A percentile compares a stretch with the other conserved stretches of the same genome.
phyloP scores from a whole-genome alignment of 2,888 invertebrate genomes.

The Anorthoa munda region DNA sequence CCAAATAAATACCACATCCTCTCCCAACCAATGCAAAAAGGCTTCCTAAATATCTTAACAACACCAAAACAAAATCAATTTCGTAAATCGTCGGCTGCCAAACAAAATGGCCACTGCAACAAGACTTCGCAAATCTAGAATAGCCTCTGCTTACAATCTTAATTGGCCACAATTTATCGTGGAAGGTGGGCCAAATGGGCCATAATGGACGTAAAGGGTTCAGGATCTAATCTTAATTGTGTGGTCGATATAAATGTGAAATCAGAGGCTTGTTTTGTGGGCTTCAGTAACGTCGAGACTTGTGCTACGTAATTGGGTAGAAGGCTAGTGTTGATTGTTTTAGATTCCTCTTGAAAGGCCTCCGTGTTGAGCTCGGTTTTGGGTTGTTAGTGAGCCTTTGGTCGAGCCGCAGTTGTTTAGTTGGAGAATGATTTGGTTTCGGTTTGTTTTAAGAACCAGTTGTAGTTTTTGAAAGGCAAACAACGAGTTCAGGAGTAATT shows the following conservation, averaged over 20 bases:
- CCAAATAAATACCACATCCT: neutral
- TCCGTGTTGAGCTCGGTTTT: neutral
- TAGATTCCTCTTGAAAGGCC: constrained; percentile 37
- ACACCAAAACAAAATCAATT: constrained; percentile 49
- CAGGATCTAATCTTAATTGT: constrained; percentile 77
- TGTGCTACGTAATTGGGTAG: constrained; percentile 25
- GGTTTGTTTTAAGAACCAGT: constrained; percentile 5
- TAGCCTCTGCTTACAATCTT: constrained; percentile 68
- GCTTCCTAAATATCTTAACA: neutral
- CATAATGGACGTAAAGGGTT: constrained; percentile 72
- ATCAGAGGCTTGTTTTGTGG: constrained; percentile 62
- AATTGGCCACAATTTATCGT: constrained; percentile 75
- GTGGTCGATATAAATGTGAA: constrained; percentile 67
- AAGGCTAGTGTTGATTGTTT: constrained; percentile 46
- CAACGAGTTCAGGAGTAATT: neutral
- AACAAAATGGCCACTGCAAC: constrained; percentile 48
- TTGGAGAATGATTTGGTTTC: constrained; percentile 15
- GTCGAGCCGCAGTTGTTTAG: neutral
- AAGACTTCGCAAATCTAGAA: constrained; percentile 51
- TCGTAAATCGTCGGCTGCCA: constrained; percentile 37
- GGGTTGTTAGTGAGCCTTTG: constrained; percentile 11
- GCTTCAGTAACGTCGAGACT: constrained; percentile 25
- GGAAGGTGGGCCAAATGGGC: constrained; percentile 72
- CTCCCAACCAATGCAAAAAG: neutral
- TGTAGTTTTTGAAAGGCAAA: neutral